These are phyloP conservation scores for Perizoma flavofasciatum DNA, from an alignment of 2,888 invertebrate genomes.

Conservation along the genomic window DNA sequence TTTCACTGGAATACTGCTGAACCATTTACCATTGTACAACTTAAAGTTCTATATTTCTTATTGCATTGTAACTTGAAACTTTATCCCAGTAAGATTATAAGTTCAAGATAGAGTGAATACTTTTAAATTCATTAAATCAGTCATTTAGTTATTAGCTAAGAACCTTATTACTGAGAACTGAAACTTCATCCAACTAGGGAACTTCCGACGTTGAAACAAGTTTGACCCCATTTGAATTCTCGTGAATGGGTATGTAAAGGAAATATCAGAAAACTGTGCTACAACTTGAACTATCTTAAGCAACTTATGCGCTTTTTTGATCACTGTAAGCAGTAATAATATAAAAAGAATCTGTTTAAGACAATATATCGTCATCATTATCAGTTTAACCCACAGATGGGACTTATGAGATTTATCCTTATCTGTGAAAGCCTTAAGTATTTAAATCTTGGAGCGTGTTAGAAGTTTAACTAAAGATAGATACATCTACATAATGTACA, in stretches of 20 bases:
- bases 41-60: slow-evolving; percentile 4
- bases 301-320: neutral
- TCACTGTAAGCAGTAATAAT: neutral
- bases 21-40: neutral
- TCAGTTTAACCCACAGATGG: too few species aligned
- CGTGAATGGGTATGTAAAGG: neutral
- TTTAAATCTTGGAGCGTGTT: too few species aligned
- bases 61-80: neutral
- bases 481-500: too few species aligned
- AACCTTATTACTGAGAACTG: neutral
- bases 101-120: slow-evolving; percentile 1
- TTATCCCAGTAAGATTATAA: slow-evolving; percentile 5
- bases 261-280: neutral
- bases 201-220: neutral
- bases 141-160: neutral
- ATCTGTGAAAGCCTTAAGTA: too few species aligned
- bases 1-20: slow-evolving; percentile 5
- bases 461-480: too few species aligned
- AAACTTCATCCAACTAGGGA: slow-evolving; percentile 10
- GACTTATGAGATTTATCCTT: too few species aligned
- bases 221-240: neutral
- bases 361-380: too few species aligned
- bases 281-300: neutral
- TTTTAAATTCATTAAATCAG: neutral
- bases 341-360: too few species aligned